Base-by-base conservation (phyloP, 1,140 invertebrate species). In the Hycleus cichorii region DNA sequence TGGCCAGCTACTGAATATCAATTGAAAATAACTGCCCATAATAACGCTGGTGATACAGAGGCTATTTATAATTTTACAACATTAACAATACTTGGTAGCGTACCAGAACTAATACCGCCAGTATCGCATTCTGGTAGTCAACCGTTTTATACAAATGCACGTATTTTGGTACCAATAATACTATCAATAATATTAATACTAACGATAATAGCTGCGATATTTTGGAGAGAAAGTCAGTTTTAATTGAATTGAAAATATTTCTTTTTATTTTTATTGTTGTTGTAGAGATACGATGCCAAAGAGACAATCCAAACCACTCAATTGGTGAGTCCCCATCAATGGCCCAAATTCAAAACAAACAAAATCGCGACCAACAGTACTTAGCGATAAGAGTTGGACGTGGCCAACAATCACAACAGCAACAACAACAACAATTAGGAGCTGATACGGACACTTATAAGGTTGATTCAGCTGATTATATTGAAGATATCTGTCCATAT, bases 401-500 rank as follows among this genome's bases (percentile, higher is more conserved):
- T 9, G 69, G 69, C 4, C 70, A 60, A 39, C 70, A 72, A 47
- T 68, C 68, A 10, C 32, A 32, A 7, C 32, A 32, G 7, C 32
- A 32, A 32, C 32, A 32, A 32, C 27, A 32, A 32, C 32, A 32
- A 32, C 32, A 32, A 11, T 27, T 59, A 74, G 80, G 48, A 73
- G 79, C 68, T 8, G 69, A 72, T 39, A 55, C 66, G 27, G 69
- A 71, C 49, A 64, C 67, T 8, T 72, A 72, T 63, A 72, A 73
- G 56, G 61, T 68, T 2, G 73, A 72, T 54, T 72, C 71, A 0
- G 67, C 71, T 18, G 90, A 92, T 71, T 92, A 91, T 73, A 90
- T 90, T 61, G 90, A 93, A 77, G 91, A 93, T 73, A 90, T 92
- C 59, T 93, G 90, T 72, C 90, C 90, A 2, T 93, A 93, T 75